A percentile compares a stretch with the other conserved stretches of the same genome.
Conservation (phyloP, 2,888 invertebrate species). For the Blera fallax region DNA sequence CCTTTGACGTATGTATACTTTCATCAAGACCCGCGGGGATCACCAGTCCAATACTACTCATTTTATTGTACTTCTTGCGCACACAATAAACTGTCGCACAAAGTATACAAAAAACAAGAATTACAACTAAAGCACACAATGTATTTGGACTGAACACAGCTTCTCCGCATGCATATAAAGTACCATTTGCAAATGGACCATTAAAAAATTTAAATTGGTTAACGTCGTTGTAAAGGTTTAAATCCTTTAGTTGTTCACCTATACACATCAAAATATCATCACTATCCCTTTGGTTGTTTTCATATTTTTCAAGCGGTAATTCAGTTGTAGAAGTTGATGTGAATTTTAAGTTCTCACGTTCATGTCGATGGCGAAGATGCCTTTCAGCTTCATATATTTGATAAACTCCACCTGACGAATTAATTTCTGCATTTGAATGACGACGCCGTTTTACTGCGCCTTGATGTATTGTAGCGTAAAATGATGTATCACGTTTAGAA, state of each 20-base stretch:
- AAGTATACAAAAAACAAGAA: slow-evolving; percentile 50
- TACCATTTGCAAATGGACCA: slow-evolving; percentile 75
- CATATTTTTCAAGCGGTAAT: background rate
- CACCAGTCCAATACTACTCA: slow-evolving; percentile 77
- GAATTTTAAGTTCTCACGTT: slow-evolving; percentile 58
- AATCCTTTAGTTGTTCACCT: background rate
- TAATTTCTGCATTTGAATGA: slow-evolving; percentile 74
- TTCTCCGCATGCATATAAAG: slow-evolving; percentile 72
- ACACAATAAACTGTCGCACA: slow-evolving; percentile 70
- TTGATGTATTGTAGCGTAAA: slow-evolving; percentile 26
- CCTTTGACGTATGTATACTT: slow-evolving; percentile 71
- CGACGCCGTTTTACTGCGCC: slow-evolving; percentile 55
- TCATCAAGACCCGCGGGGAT: slow-evolving; percentile 76
- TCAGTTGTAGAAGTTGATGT: slow-evolving; percentile 4
- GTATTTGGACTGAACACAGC: slow-evolving; percentile 73
- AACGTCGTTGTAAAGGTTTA: slow-evolving; percentile 51
- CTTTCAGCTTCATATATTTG: slow-evolving; percentile 38
- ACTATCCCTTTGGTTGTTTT: background rate
- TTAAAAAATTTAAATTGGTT: slow-evolving; percentile 71
- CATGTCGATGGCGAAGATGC: slow-evolving; percentile 59
- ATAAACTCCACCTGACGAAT: slow-evolving; percentile 48
- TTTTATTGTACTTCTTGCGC: slow-evolving; percentile 75
- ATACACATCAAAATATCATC: slow-evolving; percentile 41
- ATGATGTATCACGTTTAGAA: slow-evolving; percentile 51
- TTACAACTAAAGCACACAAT: slow-evolving; percentile 68